Evolutionary conservation across 2,113 vertebrate species (phyloP).

Genomic region (Phocoena phocoena): DNA sequence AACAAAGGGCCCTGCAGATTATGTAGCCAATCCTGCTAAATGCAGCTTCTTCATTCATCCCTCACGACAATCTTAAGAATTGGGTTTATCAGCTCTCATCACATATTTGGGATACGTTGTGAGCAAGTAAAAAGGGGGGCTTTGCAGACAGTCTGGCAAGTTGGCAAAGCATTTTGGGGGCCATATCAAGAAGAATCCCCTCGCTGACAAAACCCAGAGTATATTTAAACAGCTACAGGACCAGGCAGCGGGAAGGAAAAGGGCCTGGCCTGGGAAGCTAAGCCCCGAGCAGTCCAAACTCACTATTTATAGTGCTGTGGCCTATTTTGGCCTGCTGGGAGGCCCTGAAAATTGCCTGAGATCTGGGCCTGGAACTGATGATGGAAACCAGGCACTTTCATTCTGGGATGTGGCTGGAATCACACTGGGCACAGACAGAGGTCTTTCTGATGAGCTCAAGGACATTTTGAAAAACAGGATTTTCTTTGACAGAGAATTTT

Average conservation of each 20-base stretch:
- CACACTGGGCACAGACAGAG: conserved; percentile 36
- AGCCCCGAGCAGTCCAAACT: neutral
- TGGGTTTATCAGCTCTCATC: neutral
- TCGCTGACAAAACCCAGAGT: neutral
- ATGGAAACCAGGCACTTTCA: conserved; percentile 36
- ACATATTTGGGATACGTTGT: neutral
- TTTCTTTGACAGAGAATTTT: conserved; percentile 5
- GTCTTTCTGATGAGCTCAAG: conserved; percentile 35
- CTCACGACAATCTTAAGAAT: neutral
- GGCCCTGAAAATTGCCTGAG: conserved; percentile 51
- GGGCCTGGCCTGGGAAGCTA: conserved; percentile 26
- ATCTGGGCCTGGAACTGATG: conserved; percentile 22
- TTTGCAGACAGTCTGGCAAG: neutral
- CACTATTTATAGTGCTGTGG: conserved; percentile 61
- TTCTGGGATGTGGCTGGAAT: conserved; percentile 22
- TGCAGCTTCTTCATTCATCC: neutral
- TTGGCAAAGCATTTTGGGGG: neutral
- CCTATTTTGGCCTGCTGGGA: conserved; percentile 44
- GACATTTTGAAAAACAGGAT: conserved; percentile 30
- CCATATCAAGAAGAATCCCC: neutral
- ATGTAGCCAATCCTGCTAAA: neutral
- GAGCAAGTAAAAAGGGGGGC: neutral
- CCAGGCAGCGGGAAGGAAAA: neutral
- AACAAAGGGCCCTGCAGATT: neutral
- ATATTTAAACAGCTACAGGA: conserved; percentile 10